phyloP scores from a whole-genome alignment of 2,797 vertebrate genomes.

The Labroides dimidiatus region DNA sequence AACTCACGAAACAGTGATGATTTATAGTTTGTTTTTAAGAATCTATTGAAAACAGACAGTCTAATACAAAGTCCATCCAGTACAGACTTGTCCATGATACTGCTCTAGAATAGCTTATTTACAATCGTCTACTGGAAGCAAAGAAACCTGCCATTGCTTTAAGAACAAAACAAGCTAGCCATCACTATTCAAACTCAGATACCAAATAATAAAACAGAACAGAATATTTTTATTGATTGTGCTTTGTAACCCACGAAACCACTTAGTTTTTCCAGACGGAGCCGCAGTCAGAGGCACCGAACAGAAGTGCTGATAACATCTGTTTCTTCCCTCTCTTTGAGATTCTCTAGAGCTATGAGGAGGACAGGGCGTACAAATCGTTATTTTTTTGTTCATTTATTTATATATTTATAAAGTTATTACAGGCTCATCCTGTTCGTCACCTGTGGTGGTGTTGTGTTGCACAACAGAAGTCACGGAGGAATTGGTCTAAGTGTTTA shows the following conservation, averaged over 20 bases:
- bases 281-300: slow-evolving; percentile 78
- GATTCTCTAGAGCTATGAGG: slow-evolving; percentile 84
- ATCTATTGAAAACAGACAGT: slow-evolving; percentile 82
- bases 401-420: slow-evolving; percentile 87
- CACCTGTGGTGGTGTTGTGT: slow-evolving; percentile 68
- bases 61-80: slow-evolving; percentile 85
- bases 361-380: slow-evolving; percentile 83
- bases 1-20: slow-evolving; percentile 81
- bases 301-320: slow-evolving; percentile 80
- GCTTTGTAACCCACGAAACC: slow-evolving; percentile 88
- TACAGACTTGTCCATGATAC: slow-evolving; percentile 81
- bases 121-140: slow-evolving; percentile 84
- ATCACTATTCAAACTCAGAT: slow-evolving; percentile 74
- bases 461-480: slow-evolving; percentile 70
- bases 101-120: slow-evolving; percentile 87
- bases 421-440: slow-evolving; percentile 78
- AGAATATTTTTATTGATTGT: slow-evolving; percentile 80
- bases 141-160: slow-evolving; percentile 75
- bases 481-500: slow-evolving; percentile 69
- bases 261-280: slow-evolving; percentile 74
- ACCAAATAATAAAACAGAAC: slow-evolving; percentile 62
- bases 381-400: slow-evolving; percentile 74
- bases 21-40: slow-evolving; percentile 75
- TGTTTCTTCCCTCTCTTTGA: slow-evolving; percentile 72
- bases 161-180: slow-evolving; percentile 81